Percentiles rank a stretch among this genome's conserved stretches.
These are phyloP conservation scores for Climacteris rufus DNA, from an alignment of 2,113 vertebrate species.

Conservation along the genomic window DNA sequence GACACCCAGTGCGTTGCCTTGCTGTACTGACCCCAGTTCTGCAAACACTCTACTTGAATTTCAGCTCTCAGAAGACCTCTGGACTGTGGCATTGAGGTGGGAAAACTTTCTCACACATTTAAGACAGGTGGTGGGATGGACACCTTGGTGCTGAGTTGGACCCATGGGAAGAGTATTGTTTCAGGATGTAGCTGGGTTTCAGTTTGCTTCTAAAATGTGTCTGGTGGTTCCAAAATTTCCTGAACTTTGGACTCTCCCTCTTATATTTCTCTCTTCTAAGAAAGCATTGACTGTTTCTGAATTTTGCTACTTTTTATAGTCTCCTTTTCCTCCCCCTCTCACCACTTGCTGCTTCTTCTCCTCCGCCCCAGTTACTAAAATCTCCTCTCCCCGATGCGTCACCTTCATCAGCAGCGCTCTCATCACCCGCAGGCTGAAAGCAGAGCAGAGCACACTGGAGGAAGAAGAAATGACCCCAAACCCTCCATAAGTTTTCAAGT, in stretches of 20 bases:
- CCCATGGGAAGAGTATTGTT: neutral
- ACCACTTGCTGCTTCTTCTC: neutral
- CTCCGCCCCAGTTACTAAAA: slow-evolving; percentile 38
- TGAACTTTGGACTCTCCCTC: neutral
- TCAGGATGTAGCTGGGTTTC: neutral
- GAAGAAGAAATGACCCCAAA: neutral
- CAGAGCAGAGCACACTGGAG: neutral
- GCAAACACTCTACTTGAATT: neutral
- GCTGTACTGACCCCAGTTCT: neutral
- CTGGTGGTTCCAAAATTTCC: neutral
- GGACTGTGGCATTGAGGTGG: neutral
- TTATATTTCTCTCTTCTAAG: neutral
- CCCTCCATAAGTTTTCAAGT: neutral
- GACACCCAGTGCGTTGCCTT: rapidly evolving
- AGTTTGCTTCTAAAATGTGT: rapidly evolving
- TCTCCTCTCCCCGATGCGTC: neutral
- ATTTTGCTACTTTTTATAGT: slow-evolving; percentile 32
- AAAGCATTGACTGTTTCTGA: neutral
- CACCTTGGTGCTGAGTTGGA: neutral
- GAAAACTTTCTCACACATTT: rapidly evolving
- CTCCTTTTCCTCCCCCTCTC: slow-evolving; percentile 9
- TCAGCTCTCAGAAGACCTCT: neutral
- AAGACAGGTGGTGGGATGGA: neutral
- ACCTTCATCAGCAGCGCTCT: neutral
- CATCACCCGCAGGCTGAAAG: neutral